Evolutionary conservation across 1,140 invertebrate genomes (phyloP).

Genomic region (Drosophila chauvacae): DNA sequence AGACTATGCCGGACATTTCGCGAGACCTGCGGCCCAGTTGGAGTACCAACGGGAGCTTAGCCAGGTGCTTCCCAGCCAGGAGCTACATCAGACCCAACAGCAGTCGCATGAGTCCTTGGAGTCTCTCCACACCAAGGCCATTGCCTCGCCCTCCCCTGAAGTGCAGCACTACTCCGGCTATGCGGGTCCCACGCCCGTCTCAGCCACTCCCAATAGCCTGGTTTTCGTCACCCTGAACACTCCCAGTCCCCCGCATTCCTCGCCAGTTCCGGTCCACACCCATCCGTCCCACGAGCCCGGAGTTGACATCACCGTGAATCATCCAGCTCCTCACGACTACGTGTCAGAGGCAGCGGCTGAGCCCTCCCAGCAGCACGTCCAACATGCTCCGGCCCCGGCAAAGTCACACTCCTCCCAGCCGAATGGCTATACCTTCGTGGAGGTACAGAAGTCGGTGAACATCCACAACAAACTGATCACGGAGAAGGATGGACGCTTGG

Average conservation of each 20-base stretch:
- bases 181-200: slow-evolving; percentile 38
- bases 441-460: slow-evolving; percentile 87
- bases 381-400: slow-evolving; percentile 34
- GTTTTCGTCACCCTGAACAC: slow-evolving; percentile 71
- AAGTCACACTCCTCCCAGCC: slow-evolving; percentile 36
- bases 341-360: slow-evolving; percentile 65
- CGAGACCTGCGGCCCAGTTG: slow-evolving; percentile 52
- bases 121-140: slow-evolving; percentile 56
- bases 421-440: slow-evolving; percentile 85
- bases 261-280: slow-evolving; percentile 7
- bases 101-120: slow-evolving; percentile 16
- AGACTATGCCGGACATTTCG: slow-evolving; percentile 19
- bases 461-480: slow-evolving; percentile 83
- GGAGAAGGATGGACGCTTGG: slow-evolving; percentile 72
- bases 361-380: slow-evolving; percentile 53
- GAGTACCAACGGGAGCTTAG: slow-evolving; percentile 48
- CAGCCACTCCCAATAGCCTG: slow-evolving; percentile 46
- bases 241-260: slow-evolving; percentile 11
- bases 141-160: slow-evolving; percentile 37
- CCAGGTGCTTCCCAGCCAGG: slow-evolving; percentile 12
- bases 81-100: neutral
- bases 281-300: slow-evolving; percentile 1
- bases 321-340: slow-evolving; percentile 63
- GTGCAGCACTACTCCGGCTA: slow-evolving; percentile 31
- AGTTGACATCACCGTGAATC: slow-evolving; percentile 16